Evolutionary conservation across 2,888 invertebrate species (phyloP), one percentile per base, ranked within the genome.

Genomic region (Thecophora atra): DNA sequence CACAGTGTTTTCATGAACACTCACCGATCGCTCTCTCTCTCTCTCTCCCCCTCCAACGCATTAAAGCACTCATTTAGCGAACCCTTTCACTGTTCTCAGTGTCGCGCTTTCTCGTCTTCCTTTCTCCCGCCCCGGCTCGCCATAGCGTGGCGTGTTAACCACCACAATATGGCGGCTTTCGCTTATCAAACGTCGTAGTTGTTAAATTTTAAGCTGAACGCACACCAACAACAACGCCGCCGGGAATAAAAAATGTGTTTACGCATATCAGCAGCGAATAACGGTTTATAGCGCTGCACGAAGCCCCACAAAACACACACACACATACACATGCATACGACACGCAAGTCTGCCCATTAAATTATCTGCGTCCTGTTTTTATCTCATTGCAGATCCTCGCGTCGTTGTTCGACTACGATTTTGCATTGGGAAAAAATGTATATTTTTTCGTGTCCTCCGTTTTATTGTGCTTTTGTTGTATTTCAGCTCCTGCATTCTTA

Each of bases 131-230:
- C 24, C 24, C 26, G 15, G 1, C 56, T 62, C 37, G 19, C 6
- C 19, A 19, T 15, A n/a, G 30, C 21, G 37, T 11, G 21, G n/a
- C 28, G 64, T 42, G 24, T 64, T 64, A 64, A 64, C 56, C 21
- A 52, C 67, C 54, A 24, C 67, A 67, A 67, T 67, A 67, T 67
- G 67, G 67, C 54, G 67, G 54, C 42, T 54, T 67, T 37, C 67
- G 67, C 67, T 67, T 67, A 67, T 67, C 67, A 67, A 67, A 67
- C n/a, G n/a, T n/a, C n/a, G n/a, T 37, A 37, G 30, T 67, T 67
- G 30, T 67, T 24, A 56, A 67, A 17, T n/a, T 47, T 47, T 47
- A 47, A 47, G 47, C n/a, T 21, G n/a, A 54, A 37, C 54, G 54
- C 11, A 24, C 54, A 19, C n/a, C 19, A 54, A 54, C 19, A 54